Base-by-base conservation (phyloP, 2,113 vertebrate species). In the Caretta caretta region DNA sequence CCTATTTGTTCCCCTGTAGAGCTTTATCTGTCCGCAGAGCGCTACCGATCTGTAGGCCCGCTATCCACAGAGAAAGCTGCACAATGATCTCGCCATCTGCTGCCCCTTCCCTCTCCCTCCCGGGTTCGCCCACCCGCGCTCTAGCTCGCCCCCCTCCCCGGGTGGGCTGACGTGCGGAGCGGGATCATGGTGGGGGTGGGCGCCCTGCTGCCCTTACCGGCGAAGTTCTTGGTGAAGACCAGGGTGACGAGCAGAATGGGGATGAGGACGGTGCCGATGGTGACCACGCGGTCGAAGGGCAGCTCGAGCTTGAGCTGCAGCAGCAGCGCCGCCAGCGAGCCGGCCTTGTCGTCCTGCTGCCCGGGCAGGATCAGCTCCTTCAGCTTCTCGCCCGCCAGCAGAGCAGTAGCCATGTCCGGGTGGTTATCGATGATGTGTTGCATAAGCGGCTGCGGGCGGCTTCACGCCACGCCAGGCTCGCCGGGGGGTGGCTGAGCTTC, bases 221-320 rank as follows among this genome's bases (percentile, higher is more conserved):
- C 99, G 97, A 99, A 99, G 98, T 99, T 99, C 97, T 99, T 99
- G 94, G 99, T 99, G 98, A 99, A 99, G 98, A 99, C 99, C 49
- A 99, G 99, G 62, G 99, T 99, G 98, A 99, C 99, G 86, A 99
- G 98, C 93, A 99, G 98, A 97, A 99, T 99, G 96, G 99, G 99
- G 95, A 99, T 99, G 96, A 99, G 99, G 97, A 99, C 99, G 10
- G 99, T 99, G 97, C 99, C 99, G 96, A 99, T 99, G 96, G 99
- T 99, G 93, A 99, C 99, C 87, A 99, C 99, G 48, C 99, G 99
- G 96, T 99, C 99, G 96, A 99, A 99, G 62, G 99, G 99, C 97
- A 99, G 98, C 97, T 99, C 99, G 92, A 99, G 98, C 96, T 99
- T 99, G 87, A 99, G 98, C 98, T 99, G 99, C 96, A 99, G 98